Evolutionary conservation across 2,797 vertebrate genomes (phyloP), one percentile per base, ranked within the genome.

Genomic region (Pelochelys cantorii): DNA sequence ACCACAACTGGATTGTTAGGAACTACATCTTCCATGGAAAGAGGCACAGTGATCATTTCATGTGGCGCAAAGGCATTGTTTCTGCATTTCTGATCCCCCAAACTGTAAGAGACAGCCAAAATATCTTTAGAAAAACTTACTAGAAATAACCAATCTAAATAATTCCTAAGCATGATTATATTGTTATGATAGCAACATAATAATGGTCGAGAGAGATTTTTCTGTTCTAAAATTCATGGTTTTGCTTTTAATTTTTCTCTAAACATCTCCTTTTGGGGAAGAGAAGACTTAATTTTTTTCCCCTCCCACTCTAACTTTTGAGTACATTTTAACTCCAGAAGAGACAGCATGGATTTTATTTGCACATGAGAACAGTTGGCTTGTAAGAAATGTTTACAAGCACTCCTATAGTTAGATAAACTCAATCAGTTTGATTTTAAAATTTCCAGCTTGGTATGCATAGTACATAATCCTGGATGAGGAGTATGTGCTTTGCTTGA

Each of bases 401-500:
- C 10, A 71, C 34, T 79, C 87, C 85, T 90, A 3, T 34, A 79
- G 34, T 81, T 29, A 85, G 85, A 48, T n/a, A 88, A 87, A 91
- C 81, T 95, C 54, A 97, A 95, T 87, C 81, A 81, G 53, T 83
- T 96, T 97, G 78, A 90, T 96, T 96, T 91, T 94, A 90, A 53
- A 53, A 85, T 95, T 96, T 93, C 71, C 92, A 88, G 78, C 55
- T 80, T 95, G 94, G 84, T 94, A 94, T 93, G 91, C 86, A 95
- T 92, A 95, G 96, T 87, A 94, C 57, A 88, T 90, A 96, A 81
- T 82, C 75, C 88, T 89, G 89, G 83, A 95, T 88, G 52, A 93
- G 93, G 97, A 96, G 96, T 94, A 94, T 48, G 62, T 92, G 86
- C 84, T 90, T 95, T 95, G 93, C 97, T 96, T 97, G 96, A 97